A percentile compares a stretch with the other conserved stretches of the same genome.
These are phyloP conservation scores for Centrocercus urophasianus DNA, from an alignment of 2,113 vertebrate species.

Conservation along the genomic window DNA sequence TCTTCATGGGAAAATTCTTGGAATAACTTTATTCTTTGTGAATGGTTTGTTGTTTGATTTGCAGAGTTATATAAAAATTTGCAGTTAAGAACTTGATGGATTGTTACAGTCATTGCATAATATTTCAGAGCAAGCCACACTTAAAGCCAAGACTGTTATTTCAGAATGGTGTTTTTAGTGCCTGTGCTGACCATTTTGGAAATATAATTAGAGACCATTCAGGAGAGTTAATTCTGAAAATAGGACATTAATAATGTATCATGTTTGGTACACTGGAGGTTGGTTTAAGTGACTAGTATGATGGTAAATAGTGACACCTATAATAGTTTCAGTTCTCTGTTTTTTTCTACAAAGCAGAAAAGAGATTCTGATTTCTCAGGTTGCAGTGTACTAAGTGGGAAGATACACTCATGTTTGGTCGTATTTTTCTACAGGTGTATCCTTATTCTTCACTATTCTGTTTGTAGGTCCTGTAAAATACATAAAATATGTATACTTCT, in stretches of 20 bases:
- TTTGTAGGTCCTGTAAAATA: neutral
- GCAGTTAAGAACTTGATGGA: neutral
- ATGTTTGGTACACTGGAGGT: neutral
- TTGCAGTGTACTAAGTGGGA: neutral
- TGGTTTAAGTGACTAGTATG: neutral
- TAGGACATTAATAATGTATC: neutral
- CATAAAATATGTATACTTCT: slow-evolving; percentile 2
- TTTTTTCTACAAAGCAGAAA: neutral
- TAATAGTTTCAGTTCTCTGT: neutral
- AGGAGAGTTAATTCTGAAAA: neutral
- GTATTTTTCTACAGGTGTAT: neutral
- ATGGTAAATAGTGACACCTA: neutral
- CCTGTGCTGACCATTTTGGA: neutral
- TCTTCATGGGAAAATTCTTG: neutral
- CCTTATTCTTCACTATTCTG: neutral
- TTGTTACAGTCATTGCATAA: neutral
- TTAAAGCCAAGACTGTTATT: neutral
- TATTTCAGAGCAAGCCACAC: neutral
- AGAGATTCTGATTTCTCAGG: neutral
- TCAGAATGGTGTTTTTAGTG: neutral
- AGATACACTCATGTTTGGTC: neutral
- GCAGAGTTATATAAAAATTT: neutral
- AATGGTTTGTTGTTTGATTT: neutral
- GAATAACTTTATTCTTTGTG: neutral
- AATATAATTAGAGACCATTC: neutral